Evolutionary conservation across 2,797 vertebrate species (phyloP).

Genomic region (Smutsia gigantea): DNA sequence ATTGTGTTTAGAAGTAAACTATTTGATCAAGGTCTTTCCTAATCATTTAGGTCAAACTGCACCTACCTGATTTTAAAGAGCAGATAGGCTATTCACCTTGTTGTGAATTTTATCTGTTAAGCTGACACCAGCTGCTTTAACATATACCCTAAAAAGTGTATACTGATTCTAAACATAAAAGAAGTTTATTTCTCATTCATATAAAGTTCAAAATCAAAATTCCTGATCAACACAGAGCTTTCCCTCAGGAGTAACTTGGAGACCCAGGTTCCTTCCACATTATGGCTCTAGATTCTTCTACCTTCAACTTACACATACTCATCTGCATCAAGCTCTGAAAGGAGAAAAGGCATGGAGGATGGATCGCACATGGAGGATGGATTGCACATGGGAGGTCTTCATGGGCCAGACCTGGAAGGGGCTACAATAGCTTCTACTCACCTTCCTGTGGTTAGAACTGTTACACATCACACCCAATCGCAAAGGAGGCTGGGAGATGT

Average conservation of each 20-base stretch:
- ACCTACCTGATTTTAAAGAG: conserved; percentile 5
- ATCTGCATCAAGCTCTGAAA: neutral
- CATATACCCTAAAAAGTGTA: neutral
- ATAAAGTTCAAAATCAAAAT: neutral
- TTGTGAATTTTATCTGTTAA: neutral
- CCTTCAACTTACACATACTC: neutral
- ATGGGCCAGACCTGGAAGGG: neutral
- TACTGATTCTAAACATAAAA: neutral
- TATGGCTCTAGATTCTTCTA: neutral
- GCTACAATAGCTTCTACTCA: neutral
- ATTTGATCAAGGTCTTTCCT: neutral
- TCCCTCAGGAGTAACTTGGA: neutral
- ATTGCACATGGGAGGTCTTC: neutral
- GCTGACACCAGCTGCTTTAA: neutral
- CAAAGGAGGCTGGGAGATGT: neutral
- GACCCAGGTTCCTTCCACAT: neutral
- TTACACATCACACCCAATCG: neutral
- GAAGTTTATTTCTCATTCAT: neutral
- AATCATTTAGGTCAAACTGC: neutral
- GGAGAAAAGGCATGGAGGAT: neutral
- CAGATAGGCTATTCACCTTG: neutral
- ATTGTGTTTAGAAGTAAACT: neutral
- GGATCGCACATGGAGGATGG: neutral
- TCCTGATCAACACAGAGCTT: neutral
- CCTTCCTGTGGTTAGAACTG: neutral